Evolutionary conservation across 1,140 invertebrate species (phyloP), one percentile per base, ranked within the genome.

Genomic region (Microplitis mediator): DNA sequence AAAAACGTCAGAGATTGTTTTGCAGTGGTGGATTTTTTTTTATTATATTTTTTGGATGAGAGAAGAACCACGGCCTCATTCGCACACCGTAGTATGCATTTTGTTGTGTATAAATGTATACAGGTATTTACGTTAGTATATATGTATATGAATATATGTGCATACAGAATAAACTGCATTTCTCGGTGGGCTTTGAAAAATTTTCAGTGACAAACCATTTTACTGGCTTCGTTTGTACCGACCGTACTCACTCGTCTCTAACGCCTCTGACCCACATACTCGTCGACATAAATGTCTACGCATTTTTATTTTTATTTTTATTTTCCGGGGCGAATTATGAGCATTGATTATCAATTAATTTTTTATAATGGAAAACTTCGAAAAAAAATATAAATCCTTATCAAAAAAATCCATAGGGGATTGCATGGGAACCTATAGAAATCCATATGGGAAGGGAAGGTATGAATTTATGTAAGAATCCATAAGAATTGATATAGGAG

Each of bases 141-240:
- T 39, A 58, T 60, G 34, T 34, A 23, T 58, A 51, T 23, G 13
- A 32, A 31, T n/a, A 4, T 13, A 36, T 62, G 34, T 62, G 39
- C 16, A n/a, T 67, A 23, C 14, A 39, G 9, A 63, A 35, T 36
- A 36, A n/a, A 52, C n/a, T 71, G 31, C 11, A 52, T 65, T 65
- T 71, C 52, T 54, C 45, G 34, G 51, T 34, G 31, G 39, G 50
- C 69, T 66, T 58, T 66, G 31, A 66, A 64, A 54, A 72, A 72
- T 72, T 72, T 72, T 52, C 35, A 64, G 63, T 72, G 50, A 65
- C 69, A 72, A 72, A 60, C 62, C 62, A 72, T 66, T 66, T 72
- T 66, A 64, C 60, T 8, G 70, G 45, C 62, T 72, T 72, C 52
- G 63, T 36, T 63, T 56, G 45, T n/a, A 63, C 34, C 32, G 45